A percentile compares a stretch with the other conserved stretches of the same genome.
phyloP scores from a whole-genome alignment of 2,113 vertebrate species.

The Zosterops japonicus region DNA sequence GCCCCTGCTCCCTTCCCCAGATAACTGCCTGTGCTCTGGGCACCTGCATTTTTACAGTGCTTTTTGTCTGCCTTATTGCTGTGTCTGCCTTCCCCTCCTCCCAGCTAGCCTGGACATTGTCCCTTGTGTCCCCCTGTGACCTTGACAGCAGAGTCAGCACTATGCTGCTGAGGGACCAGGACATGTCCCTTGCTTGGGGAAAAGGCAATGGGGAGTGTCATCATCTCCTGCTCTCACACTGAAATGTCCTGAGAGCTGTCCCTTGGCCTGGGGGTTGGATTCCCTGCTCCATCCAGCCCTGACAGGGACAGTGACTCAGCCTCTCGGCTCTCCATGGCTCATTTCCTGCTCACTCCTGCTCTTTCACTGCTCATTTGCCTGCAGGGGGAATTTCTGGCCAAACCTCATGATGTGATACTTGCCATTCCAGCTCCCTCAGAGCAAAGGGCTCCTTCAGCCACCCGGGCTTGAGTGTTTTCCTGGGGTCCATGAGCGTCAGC shows the following conservation, averaged over 20 bases:
- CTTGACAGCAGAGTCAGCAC: neutral
- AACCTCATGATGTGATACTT: neutral
- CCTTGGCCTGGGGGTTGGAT: neutral
- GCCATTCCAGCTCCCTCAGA: neutral
- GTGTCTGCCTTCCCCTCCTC: neutral
- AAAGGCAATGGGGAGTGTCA: fast-evolving
- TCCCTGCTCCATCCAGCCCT: neutral
- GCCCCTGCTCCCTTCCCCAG: neutral
- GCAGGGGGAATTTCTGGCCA: constrained; percentile 9
- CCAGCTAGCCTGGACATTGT: neutral
- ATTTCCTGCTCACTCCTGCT: constrained; percentile 34
- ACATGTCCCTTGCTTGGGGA: neutral
- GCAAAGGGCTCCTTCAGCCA: neutral
- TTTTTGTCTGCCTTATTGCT: neutral
- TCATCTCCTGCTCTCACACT: neutral
- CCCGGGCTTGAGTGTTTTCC: fast-evolving
- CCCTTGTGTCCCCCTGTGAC: neutral
- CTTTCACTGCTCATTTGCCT: neutral
- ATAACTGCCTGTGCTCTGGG: neutral
- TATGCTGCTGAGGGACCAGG: neutral
- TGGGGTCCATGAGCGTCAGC: neutral
- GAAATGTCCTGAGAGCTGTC: neutral
- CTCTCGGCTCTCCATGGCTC: neutral
- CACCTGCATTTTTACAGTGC: fast-evolving
- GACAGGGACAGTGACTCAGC: constrained; percentile 12